Conservation (phyloP, 2,797 vertebrate genomes). For the Pogoniulus pusillus region DNA sequence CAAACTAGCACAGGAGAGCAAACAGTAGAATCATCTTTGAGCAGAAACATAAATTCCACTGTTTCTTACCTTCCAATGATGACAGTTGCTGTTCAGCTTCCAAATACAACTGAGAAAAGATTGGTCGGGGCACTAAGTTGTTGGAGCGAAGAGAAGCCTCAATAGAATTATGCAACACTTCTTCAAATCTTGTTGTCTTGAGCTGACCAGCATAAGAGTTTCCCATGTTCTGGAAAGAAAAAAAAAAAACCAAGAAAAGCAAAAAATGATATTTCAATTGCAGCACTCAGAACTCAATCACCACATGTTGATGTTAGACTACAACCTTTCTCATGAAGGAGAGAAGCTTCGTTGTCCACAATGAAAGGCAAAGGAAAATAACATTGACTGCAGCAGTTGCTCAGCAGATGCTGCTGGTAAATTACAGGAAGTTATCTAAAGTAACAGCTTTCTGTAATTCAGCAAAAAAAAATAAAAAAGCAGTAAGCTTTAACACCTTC, state of each 20-base stretch:
- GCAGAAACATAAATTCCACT: constrained; percentile 4
- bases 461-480: constrained; percentile 11
- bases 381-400: neutral
- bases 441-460: constrained; percentile 69
- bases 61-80: constrained; percentile 80
- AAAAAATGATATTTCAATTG: neutral
- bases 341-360: neutral
- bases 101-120: constrained; percentile 96
- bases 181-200: constrained; percentile 92
- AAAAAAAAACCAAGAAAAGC: neutral
- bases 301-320: neutral
- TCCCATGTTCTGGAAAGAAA: constrained; percentile 84
- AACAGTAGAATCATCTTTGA: neutral
- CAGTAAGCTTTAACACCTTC: constrained; percentile 57
- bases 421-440: constrained; percentile 78
- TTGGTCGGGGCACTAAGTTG: constrained; percentile 88
- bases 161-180: constrained; percentile 95
- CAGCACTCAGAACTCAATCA: neutral
- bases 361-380: constrained; percentile 45
- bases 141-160: constrained; percentile 96
- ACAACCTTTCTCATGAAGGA: neutral
- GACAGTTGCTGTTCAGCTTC: constrained; percentile 86
- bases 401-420: constrained; percentile 57
- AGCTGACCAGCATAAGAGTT: constrained; percentile 96
- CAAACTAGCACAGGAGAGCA: too few species aligned